phyloP scores from a whole-genome alignment of 1,140 invertebrate species.

The Akabosia matsudoensis region DNA sequence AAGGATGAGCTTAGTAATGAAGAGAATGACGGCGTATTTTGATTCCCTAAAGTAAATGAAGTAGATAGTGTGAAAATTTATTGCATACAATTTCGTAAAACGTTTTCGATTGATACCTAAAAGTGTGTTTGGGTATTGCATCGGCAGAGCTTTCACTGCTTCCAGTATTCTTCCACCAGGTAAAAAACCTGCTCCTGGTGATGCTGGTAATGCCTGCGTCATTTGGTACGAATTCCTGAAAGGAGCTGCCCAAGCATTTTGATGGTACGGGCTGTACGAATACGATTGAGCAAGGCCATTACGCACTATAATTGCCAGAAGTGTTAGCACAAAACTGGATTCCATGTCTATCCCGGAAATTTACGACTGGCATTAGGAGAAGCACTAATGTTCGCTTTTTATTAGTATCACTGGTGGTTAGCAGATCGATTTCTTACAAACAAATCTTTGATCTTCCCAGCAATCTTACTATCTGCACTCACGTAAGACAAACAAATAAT shows the following conservation, averaged over 20 bases:
- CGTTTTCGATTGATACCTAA: background rate
- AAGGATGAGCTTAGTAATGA: too few species aligned
- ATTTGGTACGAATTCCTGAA: background rate
- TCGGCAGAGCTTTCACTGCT: background rate
- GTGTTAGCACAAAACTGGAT: too few species aligned
- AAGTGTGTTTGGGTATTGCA: background rate
- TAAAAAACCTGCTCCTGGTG: background rate
- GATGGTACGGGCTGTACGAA: background rate
- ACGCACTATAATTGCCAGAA: background rate
- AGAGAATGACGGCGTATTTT: too few species aligned
- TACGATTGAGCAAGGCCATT: background rate
- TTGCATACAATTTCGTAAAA: background rate
- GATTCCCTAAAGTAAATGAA: too few species aligned
- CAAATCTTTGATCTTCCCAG: too few species aligned
- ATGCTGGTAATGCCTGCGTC: background rate
- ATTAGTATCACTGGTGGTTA: too few species aligned
- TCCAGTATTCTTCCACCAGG: background rate
- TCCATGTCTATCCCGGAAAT: too few species aligned
- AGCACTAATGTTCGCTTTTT: too few species aligned
- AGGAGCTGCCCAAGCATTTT: background rate
- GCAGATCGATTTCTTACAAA: too few species aligned
- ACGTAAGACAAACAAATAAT: too few species aligned
- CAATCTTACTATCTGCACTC: too few species aligned
- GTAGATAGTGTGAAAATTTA: background rate
- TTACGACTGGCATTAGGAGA: too few species aligned